Percentiles rank a stretch among this genome's conserved stretches.
phyloP scores from a whole-genome alignment of 2,888 invertebrate genomes.

The Tetrapedia diversipes region DNA sequence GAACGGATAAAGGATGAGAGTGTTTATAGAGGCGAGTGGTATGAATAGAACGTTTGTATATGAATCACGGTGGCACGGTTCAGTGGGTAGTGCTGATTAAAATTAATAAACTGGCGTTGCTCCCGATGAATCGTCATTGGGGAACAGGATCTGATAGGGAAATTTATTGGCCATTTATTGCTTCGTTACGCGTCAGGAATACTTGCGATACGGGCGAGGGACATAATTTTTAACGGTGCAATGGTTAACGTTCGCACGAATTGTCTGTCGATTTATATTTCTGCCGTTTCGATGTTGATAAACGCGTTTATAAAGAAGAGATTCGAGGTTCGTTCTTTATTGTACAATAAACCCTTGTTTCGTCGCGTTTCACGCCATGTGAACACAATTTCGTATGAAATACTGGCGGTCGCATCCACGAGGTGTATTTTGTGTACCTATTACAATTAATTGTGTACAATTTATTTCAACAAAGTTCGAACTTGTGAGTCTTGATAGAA shows the following conservation, averaged over 20 bases:
- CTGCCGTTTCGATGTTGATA: not conserved
- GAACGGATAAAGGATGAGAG: not conserved
- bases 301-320: not conserved
- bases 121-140: conserved; percentile 31
- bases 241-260: not conserved
- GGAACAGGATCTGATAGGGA: conserved; percentile 18
- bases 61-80: conserved; percentile 32
- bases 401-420: no score
- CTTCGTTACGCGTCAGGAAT: conserved; percentile 13
- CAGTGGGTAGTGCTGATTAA: conserved; percentile 27
- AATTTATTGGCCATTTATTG: conserved; percentile 44
- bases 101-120: conserved; percentile 33
- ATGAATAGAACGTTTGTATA: conserved; percentile 6
- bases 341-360: no score
- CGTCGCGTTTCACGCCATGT: no score
- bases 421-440: no score
- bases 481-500: no score
- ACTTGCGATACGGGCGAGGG: conserved; percentile 5
- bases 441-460: no score
- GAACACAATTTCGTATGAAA: not conserved
- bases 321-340: not conserved
- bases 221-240: conserved; percentile 8
- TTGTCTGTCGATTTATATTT: conserved; percentile 8
- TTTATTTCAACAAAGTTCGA: no score
- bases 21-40: not conserved